Evolutionary conservation across 2,888 invertebrate species (phyloP).

Genomic region (Pachymerium ferrugineum): DNA sequence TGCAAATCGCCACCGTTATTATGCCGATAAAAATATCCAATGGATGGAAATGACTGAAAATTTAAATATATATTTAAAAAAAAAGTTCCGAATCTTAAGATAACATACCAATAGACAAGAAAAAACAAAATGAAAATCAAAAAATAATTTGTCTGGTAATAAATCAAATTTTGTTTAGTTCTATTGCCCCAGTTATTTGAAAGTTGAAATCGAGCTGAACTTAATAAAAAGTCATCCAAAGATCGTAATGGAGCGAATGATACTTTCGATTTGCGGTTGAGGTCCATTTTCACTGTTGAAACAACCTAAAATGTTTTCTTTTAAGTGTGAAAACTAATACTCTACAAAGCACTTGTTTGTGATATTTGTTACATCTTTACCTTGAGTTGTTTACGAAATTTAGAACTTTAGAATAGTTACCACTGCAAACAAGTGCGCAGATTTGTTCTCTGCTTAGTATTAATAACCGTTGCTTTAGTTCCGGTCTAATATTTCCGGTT

Average conservation of each 20-base stretch:
- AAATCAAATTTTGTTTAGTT: constrained; percentile 69
- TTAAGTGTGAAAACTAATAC: too few relatives aligned
- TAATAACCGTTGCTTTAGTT: too few relatives aligned
- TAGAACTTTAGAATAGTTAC: too few relatives aligned
- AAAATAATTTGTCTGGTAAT: constrained; percentile 83
- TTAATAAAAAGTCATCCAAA: constrained; percentile 69
- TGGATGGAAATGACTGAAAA: background rate
- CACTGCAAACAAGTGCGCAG: too few relatives aligned
- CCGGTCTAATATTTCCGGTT: too few relatives aligned
- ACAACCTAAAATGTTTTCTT: too few relatives aligned
- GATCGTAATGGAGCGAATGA: constrained; percentile 61
- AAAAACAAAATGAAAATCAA: constrained; percentile 61
- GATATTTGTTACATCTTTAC: too few relatives aligned
- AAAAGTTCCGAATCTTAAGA: background rate
- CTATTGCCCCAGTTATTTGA: constrained; percentile 80
- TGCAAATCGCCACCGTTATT: background rate
- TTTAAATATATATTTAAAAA: background rate
- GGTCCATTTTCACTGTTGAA: background rate
- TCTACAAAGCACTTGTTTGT: too few relatives aligned
- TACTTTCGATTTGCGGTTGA: background rate
- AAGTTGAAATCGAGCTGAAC: constrained; percentile 71
- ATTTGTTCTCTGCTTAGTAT: too few relatives aligned
- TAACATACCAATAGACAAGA: constrained; percentile 52
- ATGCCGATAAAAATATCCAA: background rate
- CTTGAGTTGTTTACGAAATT: too few relatives aligned